Conservation (phyloP, 2,113 vertebrate genomes). For the Micromys minutus region DNA sequence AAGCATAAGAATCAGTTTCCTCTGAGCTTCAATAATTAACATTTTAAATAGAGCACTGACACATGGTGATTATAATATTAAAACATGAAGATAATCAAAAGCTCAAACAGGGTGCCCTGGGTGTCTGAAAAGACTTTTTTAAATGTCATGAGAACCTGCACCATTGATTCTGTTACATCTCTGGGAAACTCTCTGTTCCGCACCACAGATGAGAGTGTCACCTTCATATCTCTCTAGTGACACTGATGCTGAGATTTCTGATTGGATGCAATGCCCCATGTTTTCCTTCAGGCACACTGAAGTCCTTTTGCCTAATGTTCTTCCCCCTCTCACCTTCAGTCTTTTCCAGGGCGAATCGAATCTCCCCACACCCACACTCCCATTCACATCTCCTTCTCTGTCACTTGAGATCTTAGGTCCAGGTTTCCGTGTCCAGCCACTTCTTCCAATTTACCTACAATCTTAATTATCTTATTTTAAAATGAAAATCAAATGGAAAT, state of each 20-base stretch:
- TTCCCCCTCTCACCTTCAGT: neutral
- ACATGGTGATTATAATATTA: constrained; percentile 74
- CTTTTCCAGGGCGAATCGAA: neutral
- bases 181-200: neutral
- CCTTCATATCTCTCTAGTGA: neutral
- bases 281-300: neutral
- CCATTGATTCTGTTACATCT: constrained; percentile 60
- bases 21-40: constrained; percentile 60
- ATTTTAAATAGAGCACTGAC: constrained; percentile 72
- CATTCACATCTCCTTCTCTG: neutral
- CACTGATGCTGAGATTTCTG: neutral
- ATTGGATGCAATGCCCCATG: neutral
- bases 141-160: constrained; percentile 72
- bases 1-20: constrained; percentile 73
- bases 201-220: constrained; percentile 33
- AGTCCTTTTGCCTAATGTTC: neutral
- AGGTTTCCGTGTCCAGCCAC: neutral
- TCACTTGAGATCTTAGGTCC: neutral
- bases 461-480: neutral
- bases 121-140: constrained; percentile 64
- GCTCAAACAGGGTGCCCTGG: neutral
- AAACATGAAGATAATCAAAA: constrained; percentile 74
- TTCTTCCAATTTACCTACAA: neutral
- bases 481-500: neutral
- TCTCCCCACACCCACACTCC: rapidly evolving